Evolutionary conservation across 1,140 invertebrate species (phyloP), one percentile per base, ranked within the genome.

Genomic region (Zaprionus africanus): DNA sequence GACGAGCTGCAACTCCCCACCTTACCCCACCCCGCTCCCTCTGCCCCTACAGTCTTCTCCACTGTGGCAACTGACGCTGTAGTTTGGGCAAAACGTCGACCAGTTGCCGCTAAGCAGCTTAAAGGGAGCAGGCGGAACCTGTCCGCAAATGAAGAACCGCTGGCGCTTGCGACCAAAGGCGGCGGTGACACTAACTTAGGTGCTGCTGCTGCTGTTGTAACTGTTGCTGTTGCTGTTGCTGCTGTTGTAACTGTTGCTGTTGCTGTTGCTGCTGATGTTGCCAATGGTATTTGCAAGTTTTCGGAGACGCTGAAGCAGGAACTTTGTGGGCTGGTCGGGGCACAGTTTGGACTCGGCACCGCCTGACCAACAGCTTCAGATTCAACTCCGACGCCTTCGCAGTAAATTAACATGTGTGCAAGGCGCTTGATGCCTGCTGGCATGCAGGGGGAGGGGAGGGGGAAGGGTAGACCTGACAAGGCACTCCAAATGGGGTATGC

Each of bases 271-370:
- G 4, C 9, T 22, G 19, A 51, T 4, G 46, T 19, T 12, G 57
- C 17, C 34, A 59, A 38, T 36, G 17, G 57, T 34, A 36, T 59
- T 59, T 59, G 63, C 53, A 41, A 57, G 34, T 66, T 36, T 54
- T n/a, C 36, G 63, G 13, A 46, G 36, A 26, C 46, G 28, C 43
- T 34, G 31, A 51, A 28, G 61, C 36, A 31, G 17, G 61, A 63
- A 63, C 46, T 63, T 63, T 63, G 46, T 63, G 61, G n/a, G 6
- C n/a, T n/a, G n/a, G 7, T 3, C 9, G 31, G 31, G 31, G 31
- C 31, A 31, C 28, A 31, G 28, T 31, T 7, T n/a, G n/a, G 15
- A n/a, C 41, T n/a, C 41, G 15, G n/a, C 41, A 6, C 15, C 1
- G 57, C 31, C 57, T 34, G 34, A 26, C 24, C 54, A n/a, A 7